These are phyloP conservation scores for Elegia similella DNA, from an alignment of 2,888 invertebrate genomes.

Conservation along the genomic window DNA sequence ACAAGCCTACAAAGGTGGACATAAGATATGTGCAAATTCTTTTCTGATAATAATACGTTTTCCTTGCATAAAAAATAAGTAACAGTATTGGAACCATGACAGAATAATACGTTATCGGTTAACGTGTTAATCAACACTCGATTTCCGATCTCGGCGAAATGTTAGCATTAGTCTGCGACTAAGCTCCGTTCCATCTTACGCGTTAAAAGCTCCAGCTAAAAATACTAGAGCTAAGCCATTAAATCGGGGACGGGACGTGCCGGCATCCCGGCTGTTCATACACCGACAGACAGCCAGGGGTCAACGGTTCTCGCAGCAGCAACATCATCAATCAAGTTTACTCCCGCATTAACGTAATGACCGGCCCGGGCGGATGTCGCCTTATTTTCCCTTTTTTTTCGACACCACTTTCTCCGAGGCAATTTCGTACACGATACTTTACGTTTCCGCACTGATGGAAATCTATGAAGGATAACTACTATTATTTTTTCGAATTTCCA, in stretches of 20 bases:
- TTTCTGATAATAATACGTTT: no score
- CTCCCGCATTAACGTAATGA: constrained; percentile 81
- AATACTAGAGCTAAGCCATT: constrained; percentile 16
- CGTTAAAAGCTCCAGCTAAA: constrained; percentile 17
- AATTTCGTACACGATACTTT: constrained; percentile 74
- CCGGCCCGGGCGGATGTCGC: constrained; percentile 74
- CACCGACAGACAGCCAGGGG: constrained; percentile 38
- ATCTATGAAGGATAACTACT: constrained; percentile 70
- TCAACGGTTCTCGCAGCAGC: constrained; percentile 46
- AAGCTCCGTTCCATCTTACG: constrained; percentile 17
- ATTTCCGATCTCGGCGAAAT: background rate
- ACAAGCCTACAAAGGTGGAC: no score
- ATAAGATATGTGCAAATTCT: no score
- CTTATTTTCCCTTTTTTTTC: constrained; percentile 74
- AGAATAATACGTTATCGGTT: background rate
- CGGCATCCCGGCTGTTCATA: constrained; percentile 29
- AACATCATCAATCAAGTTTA: constrained; percentile 78
- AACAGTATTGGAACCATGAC: no score
- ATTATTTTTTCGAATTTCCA: constrained; percentile 41
- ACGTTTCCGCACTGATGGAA: constrained; percentile 71
- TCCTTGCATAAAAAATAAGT: no score
- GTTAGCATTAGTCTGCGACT: constrained; percentile 1
- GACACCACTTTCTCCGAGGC: constrained; percentile 52
- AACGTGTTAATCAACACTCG: background rate
- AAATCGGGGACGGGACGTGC: constrained; percentile 18